Evolutionary conservation across 2,888 invertebrate genomes (phyloP).

Genomic region (Encarsia formosa): DNA sequence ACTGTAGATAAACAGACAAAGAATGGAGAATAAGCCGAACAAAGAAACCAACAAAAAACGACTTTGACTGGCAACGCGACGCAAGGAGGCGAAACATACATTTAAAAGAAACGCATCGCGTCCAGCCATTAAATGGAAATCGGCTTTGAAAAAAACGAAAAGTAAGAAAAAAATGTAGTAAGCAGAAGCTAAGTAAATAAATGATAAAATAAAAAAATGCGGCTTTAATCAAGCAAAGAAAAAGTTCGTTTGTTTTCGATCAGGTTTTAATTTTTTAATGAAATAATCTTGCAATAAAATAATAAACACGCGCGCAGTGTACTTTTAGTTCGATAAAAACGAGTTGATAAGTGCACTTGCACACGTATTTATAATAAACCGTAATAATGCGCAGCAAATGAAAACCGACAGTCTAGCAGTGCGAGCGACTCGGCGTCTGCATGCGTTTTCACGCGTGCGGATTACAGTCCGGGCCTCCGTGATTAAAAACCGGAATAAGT

Average conservation of each 20-base stretch:
- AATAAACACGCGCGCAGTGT: slow-evolving; percentile 34
- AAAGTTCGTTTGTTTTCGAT: slow-evolving; percentile 48
- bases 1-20: slow-evolving; percentile 22
- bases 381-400: slow-evolving; percentile 51
- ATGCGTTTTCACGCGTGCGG: slow-evolving; percentile 47
- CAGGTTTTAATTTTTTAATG: slow-evolving; percentile 53
- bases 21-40: slow-evolving; percentile 16
- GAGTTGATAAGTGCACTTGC: slow-evolving; percentile 28
- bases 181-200: slow-evolving; percentile 4
- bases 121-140: slow-evolving; percentile 19
- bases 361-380: slow-evolving; percentile 46
- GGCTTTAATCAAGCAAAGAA: slow-evolving; percentile 43
- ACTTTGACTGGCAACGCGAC: slow-evolving; percentile 13
- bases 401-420: slow-evolving; percentile 53
- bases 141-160: slow-evolving; percentile 8
- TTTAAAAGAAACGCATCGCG: not conserved
- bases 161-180: slow-evolving; percentile 5
- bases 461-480: slow-evolving; percentile 49
- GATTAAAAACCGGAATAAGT: slow-evolving; percentile 53
- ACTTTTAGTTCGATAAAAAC: not conserved
- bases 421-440: slow-evolving; percentile 50
- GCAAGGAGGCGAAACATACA: slow-evolving; percentile 1
- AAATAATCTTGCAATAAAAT: slow-evolving; percentile 50
- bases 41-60: slow-evolving; percentile 6
- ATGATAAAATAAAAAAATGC: slow-evolving; percentile 26